Conservation (phyloP, 1,140 invertebrate genomes). For the Bombus breviceps region DNA sequence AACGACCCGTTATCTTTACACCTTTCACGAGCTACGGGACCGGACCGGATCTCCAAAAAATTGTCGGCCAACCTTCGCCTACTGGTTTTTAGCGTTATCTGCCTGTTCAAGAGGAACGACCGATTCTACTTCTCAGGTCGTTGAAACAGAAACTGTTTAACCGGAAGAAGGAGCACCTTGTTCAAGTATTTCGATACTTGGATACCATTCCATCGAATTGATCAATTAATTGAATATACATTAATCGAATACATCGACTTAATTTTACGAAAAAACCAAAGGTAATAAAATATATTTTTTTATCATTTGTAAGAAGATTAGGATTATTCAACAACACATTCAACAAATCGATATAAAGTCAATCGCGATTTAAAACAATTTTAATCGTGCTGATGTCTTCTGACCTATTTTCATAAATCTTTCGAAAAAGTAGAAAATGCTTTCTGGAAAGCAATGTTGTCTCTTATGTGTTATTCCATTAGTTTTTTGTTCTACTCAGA, state of each 20-base stretch:
- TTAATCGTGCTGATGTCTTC: neutral
- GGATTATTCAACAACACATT: neutral
- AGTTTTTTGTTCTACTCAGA: neutral
- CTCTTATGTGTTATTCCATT: neutral
- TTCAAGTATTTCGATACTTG: neutral
- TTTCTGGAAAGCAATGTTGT: neutral
- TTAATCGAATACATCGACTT: too few relatives aligned
- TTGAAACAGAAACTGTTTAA: neutral
- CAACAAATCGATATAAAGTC: neutral
- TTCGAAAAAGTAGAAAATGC: neutral
- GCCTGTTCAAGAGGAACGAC: slow-evolving; percentile 61
- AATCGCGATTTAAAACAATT: neutral
- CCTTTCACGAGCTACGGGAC: slow-evolving; percentile 56
- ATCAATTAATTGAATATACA: too few relatives aligned
- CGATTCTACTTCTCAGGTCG: slow-evolving; percentile 34
- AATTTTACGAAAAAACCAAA: too few relatives aligned
- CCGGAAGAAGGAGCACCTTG: neutral
- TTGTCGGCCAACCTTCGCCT: slow-evolving; percentile 69
- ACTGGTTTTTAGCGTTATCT: slow-evolving; percentile 62
- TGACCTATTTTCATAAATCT: neutral
- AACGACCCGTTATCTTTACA: slow-evolving; percentile 72
- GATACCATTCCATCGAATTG: too few relatives aligned
- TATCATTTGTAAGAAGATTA: neutral
- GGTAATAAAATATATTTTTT: too few relatives aligned
- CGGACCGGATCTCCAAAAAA: slow-evolving; percentile 66